Base-by-base conservation (phyloP, 2,797 vertebrate species). In the Phoxinus dragarum region DNA sequence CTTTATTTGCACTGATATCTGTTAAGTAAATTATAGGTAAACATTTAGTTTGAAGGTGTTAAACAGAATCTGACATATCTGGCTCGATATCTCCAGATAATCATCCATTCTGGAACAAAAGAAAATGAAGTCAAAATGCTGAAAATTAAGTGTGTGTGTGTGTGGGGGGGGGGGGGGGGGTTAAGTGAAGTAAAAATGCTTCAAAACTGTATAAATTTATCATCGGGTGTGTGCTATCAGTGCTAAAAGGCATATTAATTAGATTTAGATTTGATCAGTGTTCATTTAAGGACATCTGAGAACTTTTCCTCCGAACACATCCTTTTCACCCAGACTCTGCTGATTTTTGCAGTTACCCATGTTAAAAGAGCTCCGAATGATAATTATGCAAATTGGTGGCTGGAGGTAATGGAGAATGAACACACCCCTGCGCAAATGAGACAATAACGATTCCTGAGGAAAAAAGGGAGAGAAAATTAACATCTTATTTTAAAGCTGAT, bases 311-410 rank as follows among this genome's bases (percentile, higher is more conserved):
- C 40, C 47, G 67, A 42, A 75, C 47, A 68, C 80, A 44, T 86
- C 21, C 54, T 84, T 85, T 82, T 81, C 82, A 84, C 76, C 61
- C 72, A 80, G 67, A 42, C 67, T 84, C 34, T 75, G 82, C 85
- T 88, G 82, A 85, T 49, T 49, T 34, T 82, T 84, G 80, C 76
- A 27, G 78, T 89, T 87, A 84, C 84, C 82, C 73, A n/a, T 82
- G 54, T 78, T 82, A 42, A 87, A 90, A 86, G 36, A 86, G 88
- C 87, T 92, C 85, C 84, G 91, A 92, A 92, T 89, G 85, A 90
- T 95, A 92, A 93, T 95, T 94, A 95, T 94, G 93, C 93, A 94
- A 95, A 95, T 94, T 79, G 17, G 71, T 91, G 86, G 93, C 95
- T 93, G 87, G 89, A 93, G 94, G 95, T 93, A 89, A 93, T 82